Base-by-base conservation (phyloP, 2,113 vertebrate genomes). In the Herpailurus yagouaroundi region DNA sequence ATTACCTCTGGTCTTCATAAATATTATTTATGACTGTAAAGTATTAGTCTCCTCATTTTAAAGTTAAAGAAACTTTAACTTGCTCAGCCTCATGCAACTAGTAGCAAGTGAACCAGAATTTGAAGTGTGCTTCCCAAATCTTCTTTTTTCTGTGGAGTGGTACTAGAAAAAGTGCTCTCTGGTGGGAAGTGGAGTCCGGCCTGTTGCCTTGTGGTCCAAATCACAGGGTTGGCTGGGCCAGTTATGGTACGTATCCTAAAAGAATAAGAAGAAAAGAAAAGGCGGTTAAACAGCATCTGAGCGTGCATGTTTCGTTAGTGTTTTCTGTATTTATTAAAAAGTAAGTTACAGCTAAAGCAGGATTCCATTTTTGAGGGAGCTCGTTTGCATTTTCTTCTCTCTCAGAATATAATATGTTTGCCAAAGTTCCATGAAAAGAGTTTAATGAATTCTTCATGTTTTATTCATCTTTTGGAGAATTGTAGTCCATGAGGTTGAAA, bases 41-140 rank as follows among this genome's bases (percentile, higher is more conserved):
- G 38, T 69, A 36, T 64, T 81, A 38, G 73, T 96, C 93, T 80
- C 48, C 57, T 91, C 50, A 79, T 87, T 91, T 97, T 90, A 93
- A 76, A 92, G 33, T 55, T 57, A 60, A 79, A 87, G 87, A 63
- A 92, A 81, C 23, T 63, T 73, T 45, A 69, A 21, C 23, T 31
- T 88, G 74, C 18, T 66, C 60, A 66, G 50, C 16, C 21, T 90
- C n/a, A 1, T 69, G 21, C 31, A 76, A 5, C 29, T 93, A 33
- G 33, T 50, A 19, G 27, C 68, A 73, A 13, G 55, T 48, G 82
- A 88, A n/a, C 38, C 16, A 60, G 55, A 77, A 63, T 68, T 68
- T 89, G 74, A 74, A 80, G 25, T 4, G 3, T 57, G 57, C 66
- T 55, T 88, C 33, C 68, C 63, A 60, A 9, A 14, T 50, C 84